Evolutionary conservation across 2,113 vertebrate species (phyloP), one percentile per base, ranked within the genome.

Genomic region (Sinocyclocheilus rhinocerous): DNA sequence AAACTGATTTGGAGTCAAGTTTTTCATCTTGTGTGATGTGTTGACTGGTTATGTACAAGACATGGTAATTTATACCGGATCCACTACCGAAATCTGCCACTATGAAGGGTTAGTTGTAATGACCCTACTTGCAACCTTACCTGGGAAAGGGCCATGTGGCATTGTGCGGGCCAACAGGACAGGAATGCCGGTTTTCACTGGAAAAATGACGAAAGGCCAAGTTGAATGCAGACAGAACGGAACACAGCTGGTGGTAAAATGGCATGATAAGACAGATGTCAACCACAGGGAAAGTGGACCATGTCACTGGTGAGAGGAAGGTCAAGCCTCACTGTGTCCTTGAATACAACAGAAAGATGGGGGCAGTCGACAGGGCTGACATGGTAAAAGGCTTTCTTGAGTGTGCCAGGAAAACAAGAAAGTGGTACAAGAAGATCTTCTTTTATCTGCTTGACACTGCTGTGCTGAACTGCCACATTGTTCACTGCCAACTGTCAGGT

Each of bases 331-430:
- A 20, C 65, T 76, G 69, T 81, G 78, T 86, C 29, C 50, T 75
- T 18, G 69, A 86, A 12, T 86, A 82, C 36, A 86, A 86, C 20
- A 69, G 73, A 57, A 80, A 86, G 16, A 86, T 80, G 63, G 76
- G 76, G 24, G 75, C 65, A 11, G 84, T 86, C 8, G 77, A 73
- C 67, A 80, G 39, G 22, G 18, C 36, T 24, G 67, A 86, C 67
- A 86, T 86, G 65, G 12, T 57, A 3, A 86, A 81, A 22, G 57
- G 78, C 6, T 76, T 82, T 81, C 20, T 65, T 8, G 67, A 75
- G 15, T 86, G 65, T 39, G 22, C 65, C n/a, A 80, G 55, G 22
- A 86, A 76, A 22, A 61, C 55, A 26, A 45, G 39, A 6, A 86
- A 86, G 29, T 86, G 85, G 78, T 86, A 82, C 20, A 81, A 86